Percentiles rank a stretch among this genome's conserved stretches.
These are phyloP conservation scores for Passerina amoena DNA, from an alignment of 2,113 vertebrate genomes.

Conservation along the genomic window DNA sequence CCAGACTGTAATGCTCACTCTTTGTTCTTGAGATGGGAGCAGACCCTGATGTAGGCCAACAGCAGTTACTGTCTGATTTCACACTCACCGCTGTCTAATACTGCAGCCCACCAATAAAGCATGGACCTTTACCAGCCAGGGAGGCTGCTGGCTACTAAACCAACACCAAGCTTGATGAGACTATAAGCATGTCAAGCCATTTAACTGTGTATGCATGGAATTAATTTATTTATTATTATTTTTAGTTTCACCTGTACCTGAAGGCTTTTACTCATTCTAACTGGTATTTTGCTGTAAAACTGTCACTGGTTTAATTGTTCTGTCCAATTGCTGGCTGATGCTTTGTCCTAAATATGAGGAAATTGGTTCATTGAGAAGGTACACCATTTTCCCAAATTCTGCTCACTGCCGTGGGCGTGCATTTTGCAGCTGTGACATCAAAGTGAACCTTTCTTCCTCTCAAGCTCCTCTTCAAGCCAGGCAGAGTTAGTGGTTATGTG, in stretches of 20 bases:
- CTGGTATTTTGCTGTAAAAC: constrained; percentile 76
- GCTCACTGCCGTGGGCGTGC: neutral
- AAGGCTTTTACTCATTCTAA: constrained; percentile 74
- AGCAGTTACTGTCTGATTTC: constrained; percentile 71
- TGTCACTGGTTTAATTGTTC: constrained; percentile 73
- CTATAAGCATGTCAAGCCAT: constrained; percentile 68
- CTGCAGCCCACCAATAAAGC: constrained; percentile 53
- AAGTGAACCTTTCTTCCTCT: neutral
- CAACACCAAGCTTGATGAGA: constrained; percentile 60
- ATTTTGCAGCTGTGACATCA: constrained; percentile 14
- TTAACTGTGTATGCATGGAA: constrained; percentile 74
- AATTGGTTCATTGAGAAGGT: constrained; percentile 48
- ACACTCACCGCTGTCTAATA: constrained; percentile 10
- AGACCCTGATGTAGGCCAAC: constrained; percentile 43
- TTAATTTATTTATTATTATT: constrained; percentile 63
- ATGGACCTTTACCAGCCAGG: constrained; percentile 44
- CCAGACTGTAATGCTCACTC: neutral
- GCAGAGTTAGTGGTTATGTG: neutral
- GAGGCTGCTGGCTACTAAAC: constrained; percentile 57
- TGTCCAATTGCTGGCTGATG: constrained; percentile 55
- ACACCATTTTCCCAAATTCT: neutral
- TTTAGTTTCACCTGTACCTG: constrained; percentile 59
- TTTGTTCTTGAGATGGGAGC: constrained; percentile 9
- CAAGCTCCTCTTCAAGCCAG: neutral
- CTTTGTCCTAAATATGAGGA: constrained; percentile 53